Conservation (phyloP, 2,113 vertebrate genomes). For the Pygoscelis antarcticus region DNA sequence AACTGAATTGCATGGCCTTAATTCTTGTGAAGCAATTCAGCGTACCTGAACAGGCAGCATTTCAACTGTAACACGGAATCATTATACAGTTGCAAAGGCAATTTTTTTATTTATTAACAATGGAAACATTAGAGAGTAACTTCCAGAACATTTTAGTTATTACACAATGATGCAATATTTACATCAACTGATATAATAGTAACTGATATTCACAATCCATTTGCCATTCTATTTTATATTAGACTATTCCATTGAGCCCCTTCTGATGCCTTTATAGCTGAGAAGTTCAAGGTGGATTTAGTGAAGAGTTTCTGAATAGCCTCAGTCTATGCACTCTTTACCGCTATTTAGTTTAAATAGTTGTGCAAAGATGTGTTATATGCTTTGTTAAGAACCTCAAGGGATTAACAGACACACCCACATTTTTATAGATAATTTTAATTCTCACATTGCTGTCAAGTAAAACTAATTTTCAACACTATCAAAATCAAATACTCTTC, state of each 20-base stretch:
- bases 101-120: background rate
- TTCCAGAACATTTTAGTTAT: background rate
- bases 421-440: background rate
- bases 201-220: background rate
- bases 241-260: background rate
- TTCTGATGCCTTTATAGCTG: background rate
- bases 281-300: background rate
- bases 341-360: background rate
- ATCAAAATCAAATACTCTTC: background rate
- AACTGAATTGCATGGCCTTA: background rate
- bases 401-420: background rate
- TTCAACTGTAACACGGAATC: background rate
- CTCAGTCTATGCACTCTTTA: background rate
- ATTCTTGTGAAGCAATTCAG: background rate
- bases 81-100: background rate
- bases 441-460: background rate
- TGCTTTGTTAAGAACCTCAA: background rate
- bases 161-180: background rate
- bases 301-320: background rate
- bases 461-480: background rate
- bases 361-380: background rate
- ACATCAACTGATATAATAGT: background rate
- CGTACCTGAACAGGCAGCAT: background rate
- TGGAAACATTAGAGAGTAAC: background rate
- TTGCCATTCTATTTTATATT: background rate